Conservation (phyloP, 2,113 vertebrate species). For the Seriola dumerili region DNA sequence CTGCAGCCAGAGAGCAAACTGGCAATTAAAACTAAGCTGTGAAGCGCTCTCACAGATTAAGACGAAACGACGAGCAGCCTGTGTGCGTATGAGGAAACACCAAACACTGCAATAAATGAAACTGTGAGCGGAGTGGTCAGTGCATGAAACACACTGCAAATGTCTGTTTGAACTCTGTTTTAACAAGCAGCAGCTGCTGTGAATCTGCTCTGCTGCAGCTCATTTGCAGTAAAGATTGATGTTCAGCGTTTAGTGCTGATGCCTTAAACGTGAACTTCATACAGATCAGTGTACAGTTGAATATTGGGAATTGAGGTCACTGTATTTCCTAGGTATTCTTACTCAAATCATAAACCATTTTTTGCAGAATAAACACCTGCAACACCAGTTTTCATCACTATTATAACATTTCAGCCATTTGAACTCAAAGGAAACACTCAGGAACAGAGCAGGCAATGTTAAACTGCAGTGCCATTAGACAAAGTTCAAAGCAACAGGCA, state of each 20-base stretch:
- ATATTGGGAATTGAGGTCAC: background rate
- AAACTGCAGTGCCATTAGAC: too few relatives aligned
- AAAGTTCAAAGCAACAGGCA: too few relatives aligned
- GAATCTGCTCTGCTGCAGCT: constrained; percentile 26
- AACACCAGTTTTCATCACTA: too few relatives aligned
- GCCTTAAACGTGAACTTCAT: background rate
- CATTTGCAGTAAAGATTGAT: constrained; percentile 36
- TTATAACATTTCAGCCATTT: too few relatives aligned
- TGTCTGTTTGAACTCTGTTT: background rate
- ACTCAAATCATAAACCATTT: background rate
- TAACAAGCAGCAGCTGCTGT: constrained; percentile 14
- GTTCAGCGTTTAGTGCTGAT: background rate
- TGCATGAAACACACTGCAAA: constrained; percentile 24
- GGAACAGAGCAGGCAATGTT: too few relatives aligned
- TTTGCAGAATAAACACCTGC: background rate
- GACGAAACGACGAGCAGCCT: constrained; percentile 28
- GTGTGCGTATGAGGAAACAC: constrained; percentile 15
- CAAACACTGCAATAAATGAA: constrained; percentile 33
- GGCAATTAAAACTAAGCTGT: constrained; percentile 51
- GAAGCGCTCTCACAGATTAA: constrained; percentile 34
- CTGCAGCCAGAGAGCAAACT: constrained; percentile 29
- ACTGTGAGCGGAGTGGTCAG: constrained; percentile 21
- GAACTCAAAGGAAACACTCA: too few relatives aligned
- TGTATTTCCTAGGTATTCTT: background rate
- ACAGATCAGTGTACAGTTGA: background rate